phyloP scores from a whole-genome alignment of 2,113 vertebrate genomes.

The Nesogale talazaci region DNA sequence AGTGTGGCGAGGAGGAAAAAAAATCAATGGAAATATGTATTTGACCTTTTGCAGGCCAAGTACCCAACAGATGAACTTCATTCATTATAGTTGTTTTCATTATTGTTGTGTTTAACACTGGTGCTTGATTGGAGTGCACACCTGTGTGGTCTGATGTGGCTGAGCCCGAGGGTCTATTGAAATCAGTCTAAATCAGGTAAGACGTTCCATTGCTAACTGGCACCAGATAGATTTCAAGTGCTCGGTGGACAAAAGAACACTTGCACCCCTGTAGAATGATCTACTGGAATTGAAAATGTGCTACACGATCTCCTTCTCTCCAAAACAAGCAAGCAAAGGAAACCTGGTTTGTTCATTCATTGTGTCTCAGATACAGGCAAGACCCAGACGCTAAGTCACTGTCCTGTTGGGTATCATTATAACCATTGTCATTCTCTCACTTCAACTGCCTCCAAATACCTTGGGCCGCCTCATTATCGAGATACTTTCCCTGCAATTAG shows the following conservation, averaged over 20 bases:
- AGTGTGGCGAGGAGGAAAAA: slow-evolving; percentile 7
- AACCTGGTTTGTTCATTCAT: not conserved
- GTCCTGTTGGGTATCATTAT: not conserved
- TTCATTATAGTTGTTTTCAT: not conserved
- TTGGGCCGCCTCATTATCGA: not conserved
- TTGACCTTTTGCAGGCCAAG: not conserved
- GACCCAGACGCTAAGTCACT: not conserved
- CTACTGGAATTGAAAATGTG: not conserved
- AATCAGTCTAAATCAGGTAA: not conserved
- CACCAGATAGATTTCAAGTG: not conserved
- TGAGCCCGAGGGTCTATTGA: not conserved
- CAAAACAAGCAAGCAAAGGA: not conserved
- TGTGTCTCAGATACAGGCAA: not conserved
- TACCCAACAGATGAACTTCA: not conserved
- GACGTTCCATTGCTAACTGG: not conserved
- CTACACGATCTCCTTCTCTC: no score
- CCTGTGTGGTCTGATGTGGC: no score
- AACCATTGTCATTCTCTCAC: not conserved
- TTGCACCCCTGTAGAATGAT: not conserved
- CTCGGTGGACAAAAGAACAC: not conserved
- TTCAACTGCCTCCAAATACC: not conserved
- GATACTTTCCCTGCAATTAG: slow-evolving; percentile 66
- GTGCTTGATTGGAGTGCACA: not conserved
- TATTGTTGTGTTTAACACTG: not conserved
- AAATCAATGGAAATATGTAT: not conserved